A percentile compares a stretch with the other conserved stretches of the same genome.
Evolutionary conservation across 2,113 vertebrate genomes (phyloP).

Genomic region (Chamaea fasciata): DNA sequence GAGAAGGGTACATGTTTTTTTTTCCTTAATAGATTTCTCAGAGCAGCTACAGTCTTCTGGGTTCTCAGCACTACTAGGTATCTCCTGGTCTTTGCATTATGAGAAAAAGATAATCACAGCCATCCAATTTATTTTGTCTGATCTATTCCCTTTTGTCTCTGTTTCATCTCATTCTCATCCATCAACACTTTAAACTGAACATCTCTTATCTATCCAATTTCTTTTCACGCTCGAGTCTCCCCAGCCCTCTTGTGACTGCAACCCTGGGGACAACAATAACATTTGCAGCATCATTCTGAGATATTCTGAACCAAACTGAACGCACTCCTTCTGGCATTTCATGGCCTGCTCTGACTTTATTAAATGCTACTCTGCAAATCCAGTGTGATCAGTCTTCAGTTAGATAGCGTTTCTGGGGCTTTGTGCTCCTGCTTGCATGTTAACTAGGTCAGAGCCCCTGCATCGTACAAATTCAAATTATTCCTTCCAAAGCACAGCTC

Average conservation of each 20-base stretch:
- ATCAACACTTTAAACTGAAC: constrained; percentile 38
- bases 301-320: background rate
- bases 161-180: constrained; percentile 23
- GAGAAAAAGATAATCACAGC: background rate
- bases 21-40: background rate
- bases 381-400: background rate
- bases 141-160: constrained; percentile 20
- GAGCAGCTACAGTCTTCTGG: background rate
- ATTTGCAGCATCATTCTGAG: constrained; percentile 12
- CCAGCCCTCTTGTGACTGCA: background rate
- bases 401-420: background rate
- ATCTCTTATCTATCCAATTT: constrained; percentile 34
- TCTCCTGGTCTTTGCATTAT: background rate
- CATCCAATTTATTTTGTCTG: constrained; percentile 26
- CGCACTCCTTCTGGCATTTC: background rate
- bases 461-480: background rate
- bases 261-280: constrained; percentile 38
- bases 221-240: constrained; percentile 23
- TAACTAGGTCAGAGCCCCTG: background rate
- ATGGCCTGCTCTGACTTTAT: background rate
- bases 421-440: background rate
- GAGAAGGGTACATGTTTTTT: background rate
- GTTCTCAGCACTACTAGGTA: background rate
- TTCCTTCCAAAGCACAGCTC: background rate
- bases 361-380: background rate